phyloP scores from a whole-genome alignment of 2,113 vertebrate genomes.

The Terrapene triunguis region DNA sequence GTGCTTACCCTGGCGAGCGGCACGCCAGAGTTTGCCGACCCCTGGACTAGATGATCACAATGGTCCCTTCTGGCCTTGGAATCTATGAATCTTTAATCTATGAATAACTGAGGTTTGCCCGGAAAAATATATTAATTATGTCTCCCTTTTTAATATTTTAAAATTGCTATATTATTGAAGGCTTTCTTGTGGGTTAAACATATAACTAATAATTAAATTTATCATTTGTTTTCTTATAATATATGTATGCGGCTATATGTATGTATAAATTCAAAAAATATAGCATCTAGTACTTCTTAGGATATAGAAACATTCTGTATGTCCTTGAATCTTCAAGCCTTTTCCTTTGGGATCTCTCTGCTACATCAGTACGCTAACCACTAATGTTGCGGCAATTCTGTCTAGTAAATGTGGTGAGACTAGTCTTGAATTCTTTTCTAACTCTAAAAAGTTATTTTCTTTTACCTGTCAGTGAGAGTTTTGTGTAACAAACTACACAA shows the following conservation, averaged over 20 bases:
- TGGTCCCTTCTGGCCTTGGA: no score
- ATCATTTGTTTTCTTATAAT: no score
- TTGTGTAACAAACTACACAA: rapidly evolving
- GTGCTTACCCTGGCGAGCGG: no score
- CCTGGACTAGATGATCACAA: no score
- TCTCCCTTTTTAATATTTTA: background rate
- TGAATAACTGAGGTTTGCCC: rapidly evolving
- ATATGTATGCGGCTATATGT: no score
- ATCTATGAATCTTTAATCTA: no score
- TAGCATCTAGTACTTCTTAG: background rate
- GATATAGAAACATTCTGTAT: background rate
- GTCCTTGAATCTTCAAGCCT: background rate
- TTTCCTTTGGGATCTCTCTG: background rate
- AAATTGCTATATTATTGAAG: background rate
- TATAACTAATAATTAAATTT: background rate
- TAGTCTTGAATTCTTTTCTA: background rate
- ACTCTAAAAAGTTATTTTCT: rapidly evolving
- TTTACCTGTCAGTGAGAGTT: background rate
- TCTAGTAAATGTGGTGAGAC: background rate
- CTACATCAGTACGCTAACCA: background rate
- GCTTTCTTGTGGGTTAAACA: background rate
- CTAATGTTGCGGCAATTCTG: background rate
- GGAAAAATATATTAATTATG: rapidly evolving
- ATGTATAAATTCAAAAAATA: background rate
- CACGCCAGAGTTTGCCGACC: no score